These are phyloP conservation scores for Poecilia latipinna DNA, from an alignment of 2,113 vertebrate species.

Conservation along the genomic window DNA sequence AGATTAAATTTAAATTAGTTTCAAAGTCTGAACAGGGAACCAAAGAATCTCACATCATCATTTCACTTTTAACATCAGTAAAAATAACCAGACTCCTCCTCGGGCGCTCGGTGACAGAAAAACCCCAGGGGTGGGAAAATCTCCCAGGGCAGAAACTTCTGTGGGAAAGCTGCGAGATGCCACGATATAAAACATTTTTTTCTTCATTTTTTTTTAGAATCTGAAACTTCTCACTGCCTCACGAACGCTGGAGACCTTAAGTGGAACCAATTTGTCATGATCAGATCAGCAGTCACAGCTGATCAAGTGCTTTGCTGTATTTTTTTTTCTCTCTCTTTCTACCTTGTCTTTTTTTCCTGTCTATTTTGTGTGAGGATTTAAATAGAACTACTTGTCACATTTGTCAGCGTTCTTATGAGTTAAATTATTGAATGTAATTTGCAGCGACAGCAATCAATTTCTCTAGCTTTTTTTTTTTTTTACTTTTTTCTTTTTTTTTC, in stretches of 20 bases:
- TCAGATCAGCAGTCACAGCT: conserved; percentile 2
- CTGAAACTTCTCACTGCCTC: not conserved
- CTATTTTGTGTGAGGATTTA: conserved; percentile 1
- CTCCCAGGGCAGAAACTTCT: conserved; percentile 12
- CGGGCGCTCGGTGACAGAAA: not conserved
- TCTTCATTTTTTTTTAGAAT: not conserved
- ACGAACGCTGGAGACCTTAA: conserved; percentile 1
- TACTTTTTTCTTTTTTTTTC: too few species aligned
- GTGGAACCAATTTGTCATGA: conserved; percentile 1
- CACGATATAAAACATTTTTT: not conserved
- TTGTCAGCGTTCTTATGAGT: not conserved
- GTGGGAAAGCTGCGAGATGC: not conserved
- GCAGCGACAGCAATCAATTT: conserved; percentile 13
- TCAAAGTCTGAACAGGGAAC: not conserved
- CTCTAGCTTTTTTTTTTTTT: not conserved
- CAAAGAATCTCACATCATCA: not conserved
- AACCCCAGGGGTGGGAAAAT: not conserved
- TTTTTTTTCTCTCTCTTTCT: not conserved
- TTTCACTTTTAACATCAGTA: conserved; percentile 18
- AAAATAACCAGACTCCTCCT: conserved; percentile 11
- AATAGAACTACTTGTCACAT: not conserved
- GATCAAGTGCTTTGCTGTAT: not conserved
- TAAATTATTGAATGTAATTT: conserved; percentile 7
- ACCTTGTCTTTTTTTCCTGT: not conserved
- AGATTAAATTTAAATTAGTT: not conserved